Base-by-base conservation (phyloP, 1,140 invertebrate genomes). In the Microplitis demolitor region DNA sequence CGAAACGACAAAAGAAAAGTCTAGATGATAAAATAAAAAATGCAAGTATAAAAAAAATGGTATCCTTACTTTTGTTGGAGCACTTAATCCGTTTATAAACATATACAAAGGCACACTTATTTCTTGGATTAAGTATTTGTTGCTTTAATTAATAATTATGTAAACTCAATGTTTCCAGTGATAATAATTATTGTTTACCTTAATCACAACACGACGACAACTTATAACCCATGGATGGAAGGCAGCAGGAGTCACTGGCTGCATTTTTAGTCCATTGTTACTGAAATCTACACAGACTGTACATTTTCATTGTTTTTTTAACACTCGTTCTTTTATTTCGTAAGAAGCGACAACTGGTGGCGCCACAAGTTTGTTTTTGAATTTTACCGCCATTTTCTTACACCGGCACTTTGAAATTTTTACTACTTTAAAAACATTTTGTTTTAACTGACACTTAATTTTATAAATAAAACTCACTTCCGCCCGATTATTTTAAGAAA, bases 221-320 rank as follows among this genome's bases (percentile, higher is more conserved):
- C 70, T 66, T 66, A 64, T 73, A 73, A 69, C 72, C 61, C 72
- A 73, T 66, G 37, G 67, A 73, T 66, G 54, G 67, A 68, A 73
- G 50, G 72, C 71, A 72, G 66, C 51, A 56, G 54, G 72, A 73
- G 67, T 73, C 66, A 73, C 66, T 73, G 67, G 39, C 39, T 45
- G 39, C 39, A 45, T 45, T 45, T 45, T 45, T 45, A 45, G 6
- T 9, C 39, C 39, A 45, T 45, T 45, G 6, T 45, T 45, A 45
- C 4, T 6, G 2, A 45, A 45, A 45, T 3, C 39, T 45, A 45
- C 39, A 45, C 39, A 45, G 39, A 45, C 11, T 2, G 39, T 45
- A 9, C 11, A 8, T 45, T 45, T 11, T 11, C 6, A 45, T 8
- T 45, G 39, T 45, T 45, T 45, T 11, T 45, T 45, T 9, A 45